These are phyloP conservation scores for Gymnocypris eckloni DNA, from an alignment of 2,797 vertebrate species.

Conservation along the genomic window DNA sequence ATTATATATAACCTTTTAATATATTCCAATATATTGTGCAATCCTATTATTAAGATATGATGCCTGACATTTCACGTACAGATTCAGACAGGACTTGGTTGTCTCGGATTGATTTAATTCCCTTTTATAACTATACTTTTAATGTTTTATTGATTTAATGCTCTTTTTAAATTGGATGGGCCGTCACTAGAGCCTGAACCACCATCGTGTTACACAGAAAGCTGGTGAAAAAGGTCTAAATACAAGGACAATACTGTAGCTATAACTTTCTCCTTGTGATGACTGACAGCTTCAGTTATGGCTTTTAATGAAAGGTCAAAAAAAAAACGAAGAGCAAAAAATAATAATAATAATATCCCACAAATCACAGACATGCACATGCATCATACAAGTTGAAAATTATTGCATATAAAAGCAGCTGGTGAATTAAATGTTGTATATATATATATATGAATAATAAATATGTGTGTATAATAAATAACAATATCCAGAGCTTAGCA, in stretches of 20 bases:
- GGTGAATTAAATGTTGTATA: too few relatives aligned
- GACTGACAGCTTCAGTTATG: slow-evolving; percentile 22
- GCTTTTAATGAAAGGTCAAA: slow-evolving; percentile 29
- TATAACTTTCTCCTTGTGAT: not conserved
- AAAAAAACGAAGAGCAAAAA: not conserved
- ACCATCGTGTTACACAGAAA: not conserved
- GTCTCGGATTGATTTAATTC: not conserved
- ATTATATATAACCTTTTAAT: not conserved
- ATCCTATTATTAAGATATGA: not conserved
- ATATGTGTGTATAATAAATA: too few relatives aligned
- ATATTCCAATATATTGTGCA: not conserved
- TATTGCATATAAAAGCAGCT: too few relatives aligned
- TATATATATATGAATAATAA: too few relatives aligned
- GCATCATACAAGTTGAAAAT: too few relatives aligned
- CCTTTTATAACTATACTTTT: not conserved
- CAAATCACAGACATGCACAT: too few relatives aligned
- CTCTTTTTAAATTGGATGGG: not conserved
- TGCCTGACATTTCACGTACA: not conserved
- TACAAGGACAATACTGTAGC: not conserved
- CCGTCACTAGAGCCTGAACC: not conserved
- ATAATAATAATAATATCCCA: too few relatives aligned
- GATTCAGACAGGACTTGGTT: not conserved
- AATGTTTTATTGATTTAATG: slow-evolving; percentile 10
- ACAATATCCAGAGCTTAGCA: too few relatives aligned
- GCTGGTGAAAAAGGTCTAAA: not conserved